A percentile compares a stretch with the other conserved stretches of the same genome.
phyloP scores from a whole-genome alignment of 1,140 invertebrate genomes.

The Frieseomelitta varia region DNA sequence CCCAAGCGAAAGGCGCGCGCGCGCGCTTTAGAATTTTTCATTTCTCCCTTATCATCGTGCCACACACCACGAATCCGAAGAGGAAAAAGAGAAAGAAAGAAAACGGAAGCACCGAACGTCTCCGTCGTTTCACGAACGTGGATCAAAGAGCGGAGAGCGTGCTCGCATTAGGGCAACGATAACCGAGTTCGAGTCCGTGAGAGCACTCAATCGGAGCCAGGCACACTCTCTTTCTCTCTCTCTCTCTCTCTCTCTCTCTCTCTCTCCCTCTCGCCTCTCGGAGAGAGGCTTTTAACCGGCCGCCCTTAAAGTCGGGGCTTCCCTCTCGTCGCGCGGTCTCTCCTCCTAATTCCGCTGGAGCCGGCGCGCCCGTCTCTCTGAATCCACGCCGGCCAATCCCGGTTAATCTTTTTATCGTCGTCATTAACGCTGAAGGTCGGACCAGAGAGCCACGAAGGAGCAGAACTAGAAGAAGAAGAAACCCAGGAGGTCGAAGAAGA shows the following conservation, averaged over 20 bases:
- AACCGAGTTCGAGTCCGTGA: constrained; percentile 15
- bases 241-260: not conserved
- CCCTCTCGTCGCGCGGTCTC: constrained; percentile 6
- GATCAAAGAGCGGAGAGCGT: not conserved
- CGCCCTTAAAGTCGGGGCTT: not conserved
- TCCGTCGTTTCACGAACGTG: not conserved
- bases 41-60: not conserved
- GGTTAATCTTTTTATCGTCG: constrained; percentile 71
- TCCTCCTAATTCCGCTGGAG: constrained; percentile 25
- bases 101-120: not conserved
- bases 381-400: constrained; percentile 62
- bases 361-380: constrained; percentile 18
- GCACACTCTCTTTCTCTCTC: not conserved
- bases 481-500: not conserved
- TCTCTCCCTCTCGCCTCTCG: not conserved
- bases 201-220: constrained; percentile 30
- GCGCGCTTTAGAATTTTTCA: not conserved
- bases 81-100: too few relatives aligned
- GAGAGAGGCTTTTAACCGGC: constrained; percentile 25
- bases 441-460: not conserved
- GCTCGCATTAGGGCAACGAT: constrained; percentile 27
- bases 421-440: constrained; percentile 63
- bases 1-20: not conserved
- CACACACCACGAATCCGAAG: not conserved
- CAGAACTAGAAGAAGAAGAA: not conserved